Conservation (phyloP, 2,888 invertebrate species). For the Morpho helenor region DNA sequence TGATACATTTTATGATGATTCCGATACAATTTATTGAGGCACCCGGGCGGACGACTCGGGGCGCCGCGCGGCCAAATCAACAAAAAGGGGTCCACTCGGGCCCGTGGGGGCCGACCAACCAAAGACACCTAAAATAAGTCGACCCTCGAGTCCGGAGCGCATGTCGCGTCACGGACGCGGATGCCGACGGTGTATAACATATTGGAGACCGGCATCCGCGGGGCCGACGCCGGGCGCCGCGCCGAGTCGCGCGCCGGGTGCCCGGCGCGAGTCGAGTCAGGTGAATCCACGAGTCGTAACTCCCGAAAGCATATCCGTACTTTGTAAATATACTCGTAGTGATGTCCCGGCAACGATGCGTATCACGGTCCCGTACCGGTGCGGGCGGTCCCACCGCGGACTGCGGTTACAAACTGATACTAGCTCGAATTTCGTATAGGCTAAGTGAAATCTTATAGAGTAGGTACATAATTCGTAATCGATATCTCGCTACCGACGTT, state of each 20-base stretch:
- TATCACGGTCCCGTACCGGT: slow-evolving; percentile 56
- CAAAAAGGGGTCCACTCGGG: neutral
- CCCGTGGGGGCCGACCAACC: neutral
- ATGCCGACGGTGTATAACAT: slow-evolving; percentile 11
- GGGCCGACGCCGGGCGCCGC: neutral
- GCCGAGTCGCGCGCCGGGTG: neutral
- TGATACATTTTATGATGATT: slow-evolving; percentile 15
- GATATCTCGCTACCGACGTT: slow-evolving; percentile 46
- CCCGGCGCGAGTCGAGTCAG: slow-evolving; percentile 11
- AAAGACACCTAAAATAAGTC: neutral
- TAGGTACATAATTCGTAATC: slow-evolving; percentile 31
- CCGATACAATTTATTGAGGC: slow-evolving; percentile 16
- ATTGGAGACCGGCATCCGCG: slow-evolving; percentile 7
- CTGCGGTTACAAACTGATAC: slow-evolving; percentile 21
- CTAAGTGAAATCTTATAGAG: slow-evolving; percentile 31
- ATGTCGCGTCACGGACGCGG: neutral
- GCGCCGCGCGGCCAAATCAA: neutral
- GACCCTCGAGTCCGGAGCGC: neutral
- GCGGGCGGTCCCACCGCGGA: slow-evolving; percentile 14
- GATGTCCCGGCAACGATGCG: slow-evolving; percentile 76
- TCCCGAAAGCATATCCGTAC: slow-evolving; percentile 22
- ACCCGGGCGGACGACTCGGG: slow-evolving; percentile 3
- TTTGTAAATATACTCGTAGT: slow-evolving; percentile 34
- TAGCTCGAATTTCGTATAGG: slow-evolving; percentile 29
- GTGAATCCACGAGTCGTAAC: slow-evolving; percentile 17